phyloP scores from a whole-genome alignment of 37 sponge, comb jelly and placozoan species.

The Lycopodina hypogea region DNA sequence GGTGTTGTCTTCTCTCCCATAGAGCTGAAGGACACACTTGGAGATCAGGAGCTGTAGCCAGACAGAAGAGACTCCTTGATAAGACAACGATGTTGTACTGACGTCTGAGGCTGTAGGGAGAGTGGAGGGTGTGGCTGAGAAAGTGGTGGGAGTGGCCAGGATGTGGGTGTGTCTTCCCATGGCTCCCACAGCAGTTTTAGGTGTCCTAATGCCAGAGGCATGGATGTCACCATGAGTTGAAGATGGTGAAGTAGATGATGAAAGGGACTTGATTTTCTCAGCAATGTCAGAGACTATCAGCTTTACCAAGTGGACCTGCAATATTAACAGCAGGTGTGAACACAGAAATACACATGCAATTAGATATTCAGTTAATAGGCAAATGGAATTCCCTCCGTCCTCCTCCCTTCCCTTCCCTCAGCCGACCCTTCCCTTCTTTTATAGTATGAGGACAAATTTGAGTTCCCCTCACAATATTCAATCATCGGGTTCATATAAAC shows the following conservation, averaged over 20 bases:
- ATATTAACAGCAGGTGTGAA: too few species aligned
- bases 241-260: neutral
- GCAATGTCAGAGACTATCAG: neutral
- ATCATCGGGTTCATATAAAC: too few species aligned
- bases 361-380: too few species aligned
- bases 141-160: constrained; percentile 8
- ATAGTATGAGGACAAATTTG: too few species aligned
- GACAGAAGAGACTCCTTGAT: constrained; percentile 26
- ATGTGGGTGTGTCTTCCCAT: constrained; percentile 3
- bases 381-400: too few species aligned
- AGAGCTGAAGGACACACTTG: constrained; percentile 20
- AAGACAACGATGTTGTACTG: constrained; percentile 31
- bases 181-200: neutral
- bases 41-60: constrained; percentile 51
- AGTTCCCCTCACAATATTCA: too few species aligned
- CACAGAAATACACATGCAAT: too few species aligned
- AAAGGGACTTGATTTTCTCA: neutral
- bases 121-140: constrained; percentile 29
- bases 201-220: constrained; percentile 12
- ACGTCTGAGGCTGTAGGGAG: constrained; percentile 21
- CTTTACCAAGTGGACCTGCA: constrained; percentile 12
- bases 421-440: too few species aligned
- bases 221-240: neutral
- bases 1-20: neutral
- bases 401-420: too few species aligned